These are phyloP conservation scores for Idaea dimidiata DNA, from an alignment of 2,888 invertebrate species.

Conservation along the genomic window DNA sequence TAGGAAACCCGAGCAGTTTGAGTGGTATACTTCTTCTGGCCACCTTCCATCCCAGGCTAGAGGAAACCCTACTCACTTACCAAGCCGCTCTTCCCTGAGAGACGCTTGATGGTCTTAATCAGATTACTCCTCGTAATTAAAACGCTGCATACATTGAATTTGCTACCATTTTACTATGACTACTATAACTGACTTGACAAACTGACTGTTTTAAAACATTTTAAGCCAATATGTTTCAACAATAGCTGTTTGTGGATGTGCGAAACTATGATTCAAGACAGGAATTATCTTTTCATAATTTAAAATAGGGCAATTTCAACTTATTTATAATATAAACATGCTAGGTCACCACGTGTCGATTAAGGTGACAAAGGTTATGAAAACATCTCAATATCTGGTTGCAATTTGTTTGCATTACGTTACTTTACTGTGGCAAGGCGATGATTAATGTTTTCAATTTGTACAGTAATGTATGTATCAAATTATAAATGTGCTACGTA, in stretches of 20 bases:
- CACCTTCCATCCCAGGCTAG: no score
- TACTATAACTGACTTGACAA: no score
- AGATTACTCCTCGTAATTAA: no score
- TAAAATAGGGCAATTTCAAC: background rate
- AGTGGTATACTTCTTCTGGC: no score
- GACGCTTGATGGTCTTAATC: no score
- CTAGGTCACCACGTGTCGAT: background rate
- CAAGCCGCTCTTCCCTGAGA: no score
- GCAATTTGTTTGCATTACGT: slow-evolving; percentile 12
- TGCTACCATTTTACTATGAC: no score
- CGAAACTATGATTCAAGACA: slow-evolving; percentile 5
- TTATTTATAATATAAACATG: slow-evolving; percentile 5
- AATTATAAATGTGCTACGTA: background rate
- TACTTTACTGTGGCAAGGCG: slow-evolving; percentile 15
- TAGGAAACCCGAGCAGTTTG: no score
- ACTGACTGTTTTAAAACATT: no score
- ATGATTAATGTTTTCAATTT: slow-evolving; percentile 6
- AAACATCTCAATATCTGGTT: slow-evolving; percentile 12
- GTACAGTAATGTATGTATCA: background rate
- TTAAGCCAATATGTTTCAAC: no score
- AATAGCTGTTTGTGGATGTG: background rate
- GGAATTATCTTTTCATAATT: background rate
- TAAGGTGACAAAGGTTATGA: slow-evolving; percentile 15
- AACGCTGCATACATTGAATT: no score
- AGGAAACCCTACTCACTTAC: no score